These are phyloP conservation scores for Netelia fuscicornis DNA, from an alignment of 2,888 invertebrate genomes.

Conservation along the genomic window DNA sequence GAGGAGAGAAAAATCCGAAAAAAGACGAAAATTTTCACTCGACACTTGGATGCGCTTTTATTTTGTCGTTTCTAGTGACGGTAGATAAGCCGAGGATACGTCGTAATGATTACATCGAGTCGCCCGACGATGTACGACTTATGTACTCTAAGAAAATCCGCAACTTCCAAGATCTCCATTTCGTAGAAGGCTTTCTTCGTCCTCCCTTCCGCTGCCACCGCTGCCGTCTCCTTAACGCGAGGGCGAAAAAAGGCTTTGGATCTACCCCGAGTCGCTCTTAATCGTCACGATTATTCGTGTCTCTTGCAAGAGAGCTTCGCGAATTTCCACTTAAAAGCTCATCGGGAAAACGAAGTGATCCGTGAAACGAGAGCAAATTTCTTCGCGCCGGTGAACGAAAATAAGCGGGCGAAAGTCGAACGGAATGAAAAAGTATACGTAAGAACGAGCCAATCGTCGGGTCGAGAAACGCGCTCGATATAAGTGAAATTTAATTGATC, in stretches of 20 bases:
- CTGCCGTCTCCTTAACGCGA: slow-evolving; percentile 14
- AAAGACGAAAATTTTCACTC: slow-evolving; percentile 18
- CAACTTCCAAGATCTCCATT: slow-evolving; percentile 28
- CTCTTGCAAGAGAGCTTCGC: slow-evolving; percentile 41
- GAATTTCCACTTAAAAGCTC: slow-evolving; percentile 69
- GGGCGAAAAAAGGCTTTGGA: slow-evolving; percentile 61
- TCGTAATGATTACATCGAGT: slow-evolving; percentile 80
- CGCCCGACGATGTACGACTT: slow-evolving; percentile 68
- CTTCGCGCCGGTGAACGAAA: slow-evolving; percentile 27
- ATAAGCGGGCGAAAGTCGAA: not conserved
- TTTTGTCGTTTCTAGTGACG: slow-evolving; percentile 49
- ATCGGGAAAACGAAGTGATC: slow-evolving; percentile 55
- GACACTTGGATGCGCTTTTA: slow-evolving; percentile 14
- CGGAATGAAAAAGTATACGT: too few species aligned
- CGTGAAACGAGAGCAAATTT: slow-evolving; percentile 54
- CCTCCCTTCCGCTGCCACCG: slow-evolving; percentile 21
- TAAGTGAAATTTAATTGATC: too few species aligned
- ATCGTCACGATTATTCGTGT: slow-evolving; percentile 71
- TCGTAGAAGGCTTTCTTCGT: slow-evolving; percentile 45
- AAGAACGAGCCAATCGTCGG: too few species aligned
- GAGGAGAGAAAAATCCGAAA: not conserved
- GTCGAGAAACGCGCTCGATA: too few species aligned
- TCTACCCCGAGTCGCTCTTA: slow-evolving; percentile 62
- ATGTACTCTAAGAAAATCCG: slow-evolving; percentile 35
- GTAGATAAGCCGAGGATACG: slow-evolving; percentile 65